Conservation (phyloP, 1,140 invertebrate genomes). For the Ridgeia piscesae region DNA sequence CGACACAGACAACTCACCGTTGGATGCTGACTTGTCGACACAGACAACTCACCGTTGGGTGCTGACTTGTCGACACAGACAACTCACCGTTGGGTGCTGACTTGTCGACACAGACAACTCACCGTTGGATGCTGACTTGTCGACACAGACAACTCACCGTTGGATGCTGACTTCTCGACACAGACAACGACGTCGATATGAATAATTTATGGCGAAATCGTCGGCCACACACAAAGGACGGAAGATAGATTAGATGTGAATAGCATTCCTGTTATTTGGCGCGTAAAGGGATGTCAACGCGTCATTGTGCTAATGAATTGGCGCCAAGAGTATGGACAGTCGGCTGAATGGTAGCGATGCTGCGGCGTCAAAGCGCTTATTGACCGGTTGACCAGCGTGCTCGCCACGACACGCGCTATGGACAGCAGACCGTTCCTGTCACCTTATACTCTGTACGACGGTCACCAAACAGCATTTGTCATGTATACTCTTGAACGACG, state of each 20-base stretch:
- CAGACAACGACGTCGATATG: background rate
- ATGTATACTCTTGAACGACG: too few species aligned
- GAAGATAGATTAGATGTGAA: background rate
- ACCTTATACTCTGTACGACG: too few species aligned
- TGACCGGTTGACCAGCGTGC: background rate
- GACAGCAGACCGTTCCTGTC: background rate
- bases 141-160: background rate
- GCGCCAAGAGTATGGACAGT: background rate
- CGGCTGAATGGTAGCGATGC: background rate
- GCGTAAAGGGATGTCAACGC: background rate
- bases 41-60: background rate
- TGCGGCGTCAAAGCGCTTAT: background rate
- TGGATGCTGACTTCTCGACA: too few species aligned
- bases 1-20: background rate
- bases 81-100: background rate
- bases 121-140: background rate
- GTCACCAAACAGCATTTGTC: too few species aligned
- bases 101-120: background rate
- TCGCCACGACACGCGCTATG: background rate
- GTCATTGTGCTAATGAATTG: background rate
- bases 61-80: background rate
- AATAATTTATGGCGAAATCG: background rate
- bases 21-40: background rate
- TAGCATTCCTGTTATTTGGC: conserved; percentile 1
- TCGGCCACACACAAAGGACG: background rate